Evolutionary conservation across 2,888 invertebrate genomes (phyloP).

Genomic region (Ischnura elegans): DNA sequence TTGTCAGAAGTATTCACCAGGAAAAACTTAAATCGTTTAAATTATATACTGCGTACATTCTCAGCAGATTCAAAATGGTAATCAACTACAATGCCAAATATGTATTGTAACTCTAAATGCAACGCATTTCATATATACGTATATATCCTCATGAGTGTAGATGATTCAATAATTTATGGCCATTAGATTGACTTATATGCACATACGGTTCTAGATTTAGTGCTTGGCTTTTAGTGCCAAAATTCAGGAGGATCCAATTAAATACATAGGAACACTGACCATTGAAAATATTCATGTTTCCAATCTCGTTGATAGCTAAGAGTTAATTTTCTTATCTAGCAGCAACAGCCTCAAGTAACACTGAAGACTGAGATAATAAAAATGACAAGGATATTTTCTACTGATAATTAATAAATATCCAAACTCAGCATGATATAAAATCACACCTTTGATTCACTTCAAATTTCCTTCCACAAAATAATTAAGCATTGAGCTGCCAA

Average conservation of each 20-base stretch:
- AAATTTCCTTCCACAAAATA: slow-evolving; percentile 33
- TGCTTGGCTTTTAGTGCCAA: neutral
- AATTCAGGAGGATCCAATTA: slow-evolving; percentile 35
- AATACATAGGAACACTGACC: slow-evolving; percentile 61
- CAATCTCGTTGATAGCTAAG: slow-evolving; percentile 15
- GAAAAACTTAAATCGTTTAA: too few species aligned
- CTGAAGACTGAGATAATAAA: neutral
- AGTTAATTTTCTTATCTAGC: slow-evolving; percentile 23
- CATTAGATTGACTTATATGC: slow-evolving; percentile 14
- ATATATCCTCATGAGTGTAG: neutral
- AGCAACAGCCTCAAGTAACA: neutral
- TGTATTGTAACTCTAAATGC: neutral
- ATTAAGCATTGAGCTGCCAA: neutral
- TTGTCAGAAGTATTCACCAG: too few species aligned
- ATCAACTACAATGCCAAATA: neutral
- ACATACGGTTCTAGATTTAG: slow-evolving; percentile 1
- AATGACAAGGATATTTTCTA: slow-evolving; percentile 49
- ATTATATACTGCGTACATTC: neutral
- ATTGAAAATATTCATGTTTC: slow-evolving; percentile 45
- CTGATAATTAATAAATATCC: slow-evolving; percentile 24
- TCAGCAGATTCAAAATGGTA: neutral
- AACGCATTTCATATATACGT: neutral
- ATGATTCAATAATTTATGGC: neutral
- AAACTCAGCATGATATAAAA: neutral
- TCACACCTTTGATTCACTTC: neutral